Conservation (phyloP, 1,140 invertebrate species). For the Polypedilum vanderplanki region DNA sequence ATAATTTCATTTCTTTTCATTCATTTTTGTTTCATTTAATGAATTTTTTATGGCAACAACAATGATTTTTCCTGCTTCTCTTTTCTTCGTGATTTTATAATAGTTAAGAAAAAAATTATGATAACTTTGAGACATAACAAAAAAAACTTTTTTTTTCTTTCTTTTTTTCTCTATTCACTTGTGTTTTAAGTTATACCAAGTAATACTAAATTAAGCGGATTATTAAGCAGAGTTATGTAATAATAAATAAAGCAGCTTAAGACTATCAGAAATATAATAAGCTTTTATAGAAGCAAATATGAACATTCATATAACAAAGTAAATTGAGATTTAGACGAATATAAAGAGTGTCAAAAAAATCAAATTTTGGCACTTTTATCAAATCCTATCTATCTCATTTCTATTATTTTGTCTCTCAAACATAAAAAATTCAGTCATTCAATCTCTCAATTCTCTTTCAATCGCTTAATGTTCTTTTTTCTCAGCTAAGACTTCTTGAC, state of each 20-base stretch:
- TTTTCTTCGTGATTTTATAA: background rate
- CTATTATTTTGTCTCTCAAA: too few relatives aligned
- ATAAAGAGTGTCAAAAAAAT: background rate
- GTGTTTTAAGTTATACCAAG: background rate
- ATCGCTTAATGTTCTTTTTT: background rate
- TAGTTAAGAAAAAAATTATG: background rate
- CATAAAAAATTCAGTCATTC: background rate
- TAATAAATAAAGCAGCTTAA: conserved; percentile 19
- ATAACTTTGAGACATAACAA: background rate
- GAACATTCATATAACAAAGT: background rate
- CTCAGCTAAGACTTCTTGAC: background rate
- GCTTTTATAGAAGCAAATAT: background rate
- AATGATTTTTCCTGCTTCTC: background rate
- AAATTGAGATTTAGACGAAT: background rate
- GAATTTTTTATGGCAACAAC: background rate
- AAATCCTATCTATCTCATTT: too few relatives aligned
- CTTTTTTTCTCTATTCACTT: background rate
- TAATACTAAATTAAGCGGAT: conserved; percentile 18
- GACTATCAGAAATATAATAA: background rate
- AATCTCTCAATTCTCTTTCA: background rate
- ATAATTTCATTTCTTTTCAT: too few relatives aligned
- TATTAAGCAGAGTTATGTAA: background rate
- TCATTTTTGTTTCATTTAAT: too few relatives aligned
- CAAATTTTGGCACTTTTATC: too few relatives aligned
- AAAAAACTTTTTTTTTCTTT: background rate